Evolutionary conservation across 2,888 invertebrate species (phyloP), one percentile per base, ranked within the genome.

Genomic region (Torymus aiolomorphi): DNA sequence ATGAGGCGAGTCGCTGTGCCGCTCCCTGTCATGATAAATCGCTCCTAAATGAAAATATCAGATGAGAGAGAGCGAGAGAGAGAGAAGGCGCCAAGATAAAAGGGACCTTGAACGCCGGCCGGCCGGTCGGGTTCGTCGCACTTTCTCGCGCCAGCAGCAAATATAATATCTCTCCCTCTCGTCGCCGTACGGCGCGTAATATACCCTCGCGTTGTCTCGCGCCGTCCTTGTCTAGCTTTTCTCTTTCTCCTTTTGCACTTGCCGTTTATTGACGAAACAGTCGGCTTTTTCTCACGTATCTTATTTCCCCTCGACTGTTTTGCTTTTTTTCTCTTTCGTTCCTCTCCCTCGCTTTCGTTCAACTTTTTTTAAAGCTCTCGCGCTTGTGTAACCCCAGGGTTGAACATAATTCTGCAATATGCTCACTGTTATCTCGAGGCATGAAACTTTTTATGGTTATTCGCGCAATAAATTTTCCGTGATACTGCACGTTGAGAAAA

Each of bases 41-140:
- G 81, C 72, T 69, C 67, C 67, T 67, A 76, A 81, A 81, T 81
- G 81, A 78, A 81, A 78, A 81, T 81, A 81, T 81, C 78, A 63
- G 76, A 69, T 69, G 76, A 63, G 54, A 54, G 59, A 31, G 31
- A 31, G 31, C 2, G 3, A 31, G 20, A 67, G 66, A 69, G 49
- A 74, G 66, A 80, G 65, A 70, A 70, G 57, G 42, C 66, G 63
- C 56, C 61, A 61, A 81, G 76, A 81, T 78, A 78, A 81, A 78
- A 65, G 81, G 71, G 78, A 81, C 81, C 81, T 81, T 78, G 81
- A 78, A 63, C 59, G 72, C 67, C 16, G 42, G 24, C 67, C 16
- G 42, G 24, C 63, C 52, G 42, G 74, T 65, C 66, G 76, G 61
- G 80, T 80, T 80, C 80, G 77, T 80, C 80, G 80, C 70, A 80